Conservation (phyloP, 37 sponge, comb jelly and placozoan species). For the Spongilla lacustris region DNA sequence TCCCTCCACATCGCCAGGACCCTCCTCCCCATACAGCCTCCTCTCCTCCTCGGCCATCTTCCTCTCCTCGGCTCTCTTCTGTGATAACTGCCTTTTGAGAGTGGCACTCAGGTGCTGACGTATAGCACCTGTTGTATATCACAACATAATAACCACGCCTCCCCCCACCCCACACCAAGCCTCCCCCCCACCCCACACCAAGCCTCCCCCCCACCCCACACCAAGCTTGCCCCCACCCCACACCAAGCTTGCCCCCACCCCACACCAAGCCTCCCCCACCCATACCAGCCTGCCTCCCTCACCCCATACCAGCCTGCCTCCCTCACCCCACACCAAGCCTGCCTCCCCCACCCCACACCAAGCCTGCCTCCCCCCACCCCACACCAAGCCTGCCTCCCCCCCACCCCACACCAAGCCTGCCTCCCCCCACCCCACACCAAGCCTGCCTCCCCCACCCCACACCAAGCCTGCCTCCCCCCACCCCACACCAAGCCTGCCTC, state of each 20-base stretch:
- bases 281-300: no score
- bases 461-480: not conserved
- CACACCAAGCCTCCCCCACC: no score
- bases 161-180: not conserved
- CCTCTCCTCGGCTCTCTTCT: slow-evolving; percentile 55
- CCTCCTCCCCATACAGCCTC: slow-evolving; percentile 55
- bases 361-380: not conserved
- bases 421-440: not conserved
- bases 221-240: slow-evolving; percentile 36
- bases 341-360: not conserved
- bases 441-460: no score
- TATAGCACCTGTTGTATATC: slow-evolving; percentile 30
- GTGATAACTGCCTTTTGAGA: slow-evolving; percentile 45
- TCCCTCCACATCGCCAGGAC: slow-evolving; percentile 3
- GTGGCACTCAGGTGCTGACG: slow-evolving; percentile 27
- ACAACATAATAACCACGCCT: not conserved
- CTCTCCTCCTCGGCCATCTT: slow-evolving; percentile 27
- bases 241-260: no score
- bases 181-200: not conserved
- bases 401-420: not conserved
- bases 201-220: slow-evolving; percentile 13
- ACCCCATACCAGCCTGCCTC: no score
- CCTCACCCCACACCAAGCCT: no score
- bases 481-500: not conserved
- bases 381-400: no score